Conservation (phyloP, 2,797 vertebrate genomes). For the Scolopax bukidnonensis region DNA sequence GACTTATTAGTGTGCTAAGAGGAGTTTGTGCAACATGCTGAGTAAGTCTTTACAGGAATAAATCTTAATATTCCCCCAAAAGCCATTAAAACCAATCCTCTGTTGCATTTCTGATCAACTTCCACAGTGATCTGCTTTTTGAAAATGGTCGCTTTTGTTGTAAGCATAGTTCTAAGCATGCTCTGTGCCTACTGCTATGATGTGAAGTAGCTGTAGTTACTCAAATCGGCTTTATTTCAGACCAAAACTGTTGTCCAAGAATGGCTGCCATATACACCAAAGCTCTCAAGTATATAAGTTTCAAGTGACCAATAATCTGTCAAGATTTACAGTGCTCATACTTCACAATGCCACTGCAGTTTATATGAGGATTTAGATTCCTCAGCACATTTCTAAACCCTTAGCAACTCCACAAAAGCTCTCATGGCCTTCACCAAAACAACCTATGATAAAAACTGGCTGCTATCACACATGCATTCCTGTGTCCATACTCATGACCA, state of each 20-base stretch:
- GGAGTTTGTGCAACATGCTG: constrained; percentile 75
- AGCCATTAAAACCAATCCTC: constrained; percentile 23
- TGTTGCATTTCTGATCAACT: constrained; percentile 38
- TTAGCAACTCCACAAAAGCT: background rate
- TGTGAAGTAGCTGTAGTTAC: background rate
- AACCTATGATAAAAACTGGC: background rate
- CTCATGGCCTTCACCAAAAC: background rate
- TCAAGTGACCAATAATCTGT: background rate
- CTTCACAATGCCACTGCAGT: background rate
- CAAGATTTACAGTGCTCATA: background rate
- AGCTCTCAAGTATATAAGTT: background rate
- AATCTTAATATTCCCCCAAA: constrained; percentile 62
- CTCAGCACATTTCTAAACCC: background rate
- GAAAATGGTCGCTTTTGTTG: background rate
- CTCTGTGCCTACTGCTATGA: background rate
- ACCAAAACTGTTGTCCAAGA: background rate
- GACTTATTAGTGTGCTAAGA: constrained; percentile 77
- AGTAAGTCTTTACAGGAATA: constrained; percentile 76
- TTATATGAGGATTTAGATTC: background rate
- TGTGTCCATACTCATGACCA: background rate
- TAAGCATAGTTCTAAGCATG: background rate
- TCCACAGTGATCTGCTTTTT: background rate
- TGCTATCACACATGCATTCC: background rate
- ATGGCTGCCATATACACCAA: background rate
- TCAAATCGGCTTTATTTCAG: background rate